Conservation (phyloP, 2,888 invertebrate genomes). For the Galeruca laticollis region DNA sequence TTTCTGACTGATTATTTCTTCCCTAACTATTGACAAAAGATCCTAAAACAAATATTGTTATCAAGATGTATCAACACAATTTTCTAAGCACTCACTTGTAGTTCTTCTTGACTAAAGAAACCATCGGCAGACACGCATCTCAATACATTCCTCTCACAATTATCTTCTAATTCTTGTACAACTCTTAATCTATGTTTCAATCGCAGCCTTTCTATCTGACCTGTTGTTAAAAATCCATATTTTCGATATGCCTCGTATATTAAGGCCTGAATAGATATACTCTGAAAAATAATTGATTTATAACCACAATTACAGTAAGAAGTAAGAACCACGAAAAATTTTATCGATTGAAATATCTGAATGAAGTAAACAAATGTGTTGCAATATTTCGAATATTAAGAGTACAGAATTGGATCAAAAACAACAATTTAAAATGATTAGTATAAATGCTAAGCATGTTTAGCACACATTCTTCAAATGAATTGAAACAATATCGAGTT, state of each 20-base stretch:
- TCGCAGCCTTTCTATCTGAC: constrained; percentile 89
- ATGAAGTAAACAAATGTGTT: too few species aligned
- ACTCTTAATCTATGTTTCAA: constrained; percentile 92
- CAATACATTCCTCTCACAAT: constrained; percentile 88
- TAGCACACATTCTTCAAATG: too few species aligned
- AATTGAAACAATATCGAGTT: too few species aligned
- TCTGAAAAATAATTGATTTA: constrained; percentile 67
- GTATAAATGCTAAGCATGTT: too few species aligned
- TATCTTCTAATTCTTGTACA: constrained; percentile 93
- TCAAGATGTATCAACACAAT: neutral
- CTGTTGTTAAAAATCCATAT: constrained; percentile 84
- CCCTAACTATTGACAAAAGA: constrained; percentile 70
- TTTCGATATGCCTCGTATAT: constrained; percentile 89
- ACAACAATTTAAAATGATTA: too few species aligned
- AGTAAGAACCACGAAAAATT: too few species aligned
- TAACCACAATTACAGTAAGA: neutral
- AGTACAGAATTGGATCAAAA: too few species aligned
- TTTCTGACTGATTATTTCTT: constrained; percentile 81
- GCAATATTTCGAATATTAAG: too few species aligned
- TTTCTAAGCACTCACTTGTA: constrained; percentile 63
- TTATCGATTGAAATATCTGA: too few species aligned
- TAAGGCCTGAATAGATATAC: constrained; percentile 83
- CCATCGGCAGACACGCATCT: constrained; percentile 83
- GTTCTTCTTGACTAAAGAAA: constrained; percentile 74
- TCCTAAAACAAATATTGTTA: constrained; percentile 53